A percentile compares a stretch with the other conserved stretches of the same genome.
phyloP scores from a whole-genome alignment of 1,140 invertebrate genomes.

The Acromyrmex charruanus region DNA sequence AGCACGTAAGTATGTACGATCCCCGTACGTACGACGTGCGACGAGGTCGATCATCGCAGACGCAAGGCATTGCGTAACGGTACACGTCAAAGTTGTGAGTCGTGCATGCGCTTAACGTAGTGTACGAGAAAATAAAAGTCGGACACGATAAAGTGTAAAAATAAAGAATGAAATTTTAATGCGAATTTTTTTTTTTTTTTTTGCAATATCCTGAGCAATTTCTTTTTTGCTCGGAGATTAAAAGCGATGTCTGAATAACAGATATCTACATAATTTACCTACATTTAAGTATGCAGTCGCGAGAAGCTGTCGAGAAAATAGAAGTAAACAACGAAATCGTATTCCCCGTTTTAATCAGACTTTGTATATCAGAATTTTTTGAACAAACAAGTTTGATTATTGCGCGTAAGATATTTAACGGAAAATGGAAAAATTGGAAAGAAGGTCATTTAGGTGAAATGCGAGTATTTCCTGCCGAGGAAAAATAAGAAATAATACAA shows the following conservation, averaged over 20 bases:
- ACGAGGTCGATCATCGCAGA: slow-evolving; percentile 48
- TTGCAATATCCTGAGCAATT: not conserved
- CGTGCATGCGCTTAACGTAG: slow-evolving; percentile 6
- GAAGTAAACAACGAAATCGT: not conserved
- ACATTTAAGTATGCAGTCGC: not conserved
- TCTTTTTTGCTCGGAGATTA: not conserved
- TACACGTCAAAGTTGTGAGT: slow-evolving; percentile 42
- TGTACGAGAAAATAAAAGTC: slow-evolving; percentile 19
- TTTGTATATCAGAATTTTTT: slow-evolving; percentile 12
- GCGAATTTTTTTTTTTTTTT: not conserved
- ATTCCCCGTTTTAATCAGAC: not conserved
- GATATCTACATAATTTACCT: no score
- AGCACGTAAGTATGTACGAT: slow-evolving; percentile 5
- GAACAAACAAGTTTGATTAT: not conserved
- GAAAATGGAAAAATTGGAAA: not conserved
- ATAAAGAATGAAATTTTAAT: not conserved
- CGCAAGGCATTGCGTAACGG: slow-evolving; percentile 59
- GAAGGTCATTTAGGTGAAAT: not conserved
- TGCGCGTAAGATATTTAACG: not conserved
- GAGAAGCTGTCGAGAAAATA: not conserved
- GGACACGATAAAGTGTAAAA: slow-evolving; percentile 9
- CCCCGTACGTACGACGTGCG: not conserved
- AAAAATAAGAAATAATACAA: not conserved
- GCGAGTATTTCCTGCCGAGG: not conserved
- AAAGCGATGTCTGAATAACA: not conserved